Base-by-base conservation (phyloP, 2,797 vertebrate species). In the Thripadectes ignobilis region DNA sequence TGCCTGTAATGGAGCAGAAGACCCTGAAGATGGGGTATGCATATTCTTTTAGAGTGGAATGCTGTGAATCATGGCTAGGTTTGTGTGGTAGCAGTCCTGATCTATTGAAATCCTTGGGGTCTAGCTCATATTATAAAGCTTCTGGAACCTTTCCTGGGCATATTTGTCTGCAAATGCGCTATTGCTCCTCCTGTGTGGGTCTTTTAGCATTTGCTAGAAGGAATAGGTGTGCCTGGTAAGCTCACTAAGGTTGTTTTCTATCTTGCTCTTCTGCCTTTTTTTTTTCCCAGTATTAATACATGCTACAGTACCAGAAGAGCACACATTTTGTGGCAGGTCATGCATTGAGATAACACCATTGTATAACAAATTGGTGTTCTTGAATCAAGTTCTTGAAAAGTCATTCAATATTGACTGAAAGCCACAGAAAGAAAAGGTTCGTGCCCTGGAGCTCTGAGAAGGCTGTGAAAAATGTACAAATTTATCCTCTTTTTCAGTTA, bases 401-500 rank as follows among this genome's bases (percentile, higher is more conserved):
- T 84, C 26, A 5, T 79, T 87, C 74, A 32, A 0, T 84, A 76
- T 63, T 73, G 82, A 86, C 39, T 69, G 45, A 79, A 73, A 61
- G 52, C 34, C 12, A 36, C 11, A 43, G 78, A 66, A 93, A 63
- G 41, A 51, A 81, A 89, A 48, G 12, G 18, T 74, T 73, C 0
- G 0, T 77, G 41, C 45, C 34, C 30, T 43, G 9, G 32, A 67
- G 68, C 38, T 89, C 49, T 5, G 4, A 41, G 43, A 55, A 62
- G n/a, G 26, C 69, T 92, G 58, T 87, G 72, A n/a, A 80, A 93
- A 95, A 73, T 0, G 1, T 57, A 38, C 34, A 76, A 36, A 52
- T 76, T 66, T 52, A 67, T 88, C 39, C 32, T 36, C 46, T 59
- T 81, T 79, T 91, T 78, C 74, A 62, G 69, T 65, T 92, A 85